Base-by-base conservation (phyloP, 2,888 invertebrate genomes). In the Lepidochitona cinerea region DNA sequence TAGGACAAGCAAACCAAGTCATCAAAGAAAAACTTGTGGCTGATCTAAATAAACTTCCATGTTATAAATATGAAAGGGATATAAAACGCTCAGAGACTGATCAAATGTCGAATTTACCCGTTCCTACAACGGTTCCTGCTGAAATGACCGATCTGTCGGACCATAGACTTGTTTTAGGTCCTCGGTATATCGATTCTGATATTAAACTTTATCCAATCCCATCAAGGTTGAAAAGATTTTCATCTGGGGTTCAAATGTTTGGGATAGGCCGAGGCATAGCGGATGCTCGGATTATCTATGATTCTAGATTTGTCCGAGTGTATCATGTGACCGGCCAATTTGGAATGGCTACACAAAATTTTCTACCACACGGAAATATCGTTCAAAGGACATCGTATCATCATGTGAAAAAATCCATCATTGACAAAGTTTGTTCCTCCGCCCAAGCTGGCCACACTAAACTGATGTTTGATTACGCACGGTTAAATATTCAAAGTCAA, bases 391-490 rank as follows among this genome's bases (percentile, higher is more conserved):
- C 87, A 5, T 86, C 86, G 49, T 89, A 78, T 66, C 76, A 91
- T 68, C 95, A 96, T 89, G 93, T 98, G 0, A 94, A 92, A 6
- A 92, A 93, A 71, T 92, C 92, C 49, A 93, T 93, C 78, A 90
- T 98, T 5, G 96, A 96, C 81, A 93, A 92, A 75, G 89, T 97
- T 26, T 92, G 97, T 29, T 93, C 96, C 1, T 92, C 95, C 1
- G 93, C 96, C 91, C 96, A 98, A 90, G 94, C 96, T 0, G 93
- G 95, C 5, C 96, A 97, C 91, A 97, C 97, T 89, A 84, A 81
- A 79, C 93, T 95, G 87, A 96, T 97, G 95, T 96, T 94, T 89
- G 93, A 95, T 95, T 84, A 86, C 78, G 82, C 87, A 81, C 97
- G 97, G 33, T 93, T 98, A 0, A 94, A 96, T 88, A 92, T 95